Evolutionary conservation across 2,113 vertebrate genomes (phyloP).

Genomic region (Pleuronectes platessa): DNA sequence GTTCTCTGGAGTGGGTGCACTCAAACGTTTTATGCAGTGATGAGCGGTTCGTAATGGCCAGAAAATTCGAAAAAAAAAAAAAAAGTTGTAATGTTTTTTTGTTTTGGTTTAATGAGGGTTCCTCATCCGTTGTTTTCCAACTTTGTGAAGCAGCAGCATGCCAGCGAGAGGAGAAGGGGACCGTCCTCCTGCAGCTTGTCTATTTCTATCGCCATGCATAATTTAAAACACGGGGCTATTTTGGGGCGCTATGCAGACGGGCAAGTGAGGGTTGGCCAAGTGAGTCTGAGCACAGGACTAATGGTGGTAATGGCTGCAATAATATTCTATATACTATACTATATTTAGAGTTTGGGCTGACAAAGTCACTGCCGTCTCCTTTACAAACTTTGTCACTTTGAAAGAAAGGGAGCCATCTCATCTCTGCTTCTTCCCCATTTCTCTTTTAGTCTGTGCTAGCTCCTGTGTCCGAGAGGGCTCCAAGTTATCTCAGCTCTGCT

Average conservation of each 20-base stretch:
- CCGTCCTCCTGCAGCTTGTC: constrained; percentile 58
- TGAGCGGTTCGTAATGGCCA: not conserved
- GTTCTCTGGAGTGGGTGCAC: not conserved
- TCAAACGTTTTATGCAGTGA: constrained; percentile 15
- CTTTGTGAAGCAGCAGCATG: constrained; percentile 25
- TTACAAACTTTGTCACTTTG: not conserved
- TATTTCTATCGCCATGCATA: constrained; percentile 74
- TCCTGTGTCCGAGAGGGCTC: constrained; percentile 19
- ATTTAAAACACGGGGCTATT: constrained; percentile 74
- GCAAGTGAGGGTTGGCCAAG: constrained; percentile 58
- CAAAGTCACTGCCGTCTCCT: not conserved
- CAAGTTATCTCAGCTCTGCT: constrained; percentile 18
- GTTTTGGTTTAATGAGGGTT: not conserved
- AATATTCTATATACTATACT: constrained; percentile 30
- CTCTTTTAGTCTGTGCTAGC: constrained; percentile 11
- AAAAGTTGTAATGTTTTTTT: not conserved
- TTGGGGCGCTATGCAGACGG: constrained; percentile 64
- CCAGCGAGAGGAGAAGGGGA: constrained; percentile 35
- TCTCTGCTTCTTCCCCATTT: constrained; percentile 8
- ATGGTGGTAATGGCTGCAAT: constrained; percentile 74
- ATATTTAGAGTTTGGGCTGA: not conserved
- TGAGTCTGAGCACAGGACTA: constrained; percentile 64
- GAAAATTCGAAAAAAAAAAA: not conserved
- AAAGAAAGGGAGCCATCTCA: not conserved
- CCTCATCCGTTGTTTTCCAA: constrained; percentile 1